Base-by-base conservation (phyloP, 2,113 vertebrate species). In the Gadus macrocephalus region DNA sequence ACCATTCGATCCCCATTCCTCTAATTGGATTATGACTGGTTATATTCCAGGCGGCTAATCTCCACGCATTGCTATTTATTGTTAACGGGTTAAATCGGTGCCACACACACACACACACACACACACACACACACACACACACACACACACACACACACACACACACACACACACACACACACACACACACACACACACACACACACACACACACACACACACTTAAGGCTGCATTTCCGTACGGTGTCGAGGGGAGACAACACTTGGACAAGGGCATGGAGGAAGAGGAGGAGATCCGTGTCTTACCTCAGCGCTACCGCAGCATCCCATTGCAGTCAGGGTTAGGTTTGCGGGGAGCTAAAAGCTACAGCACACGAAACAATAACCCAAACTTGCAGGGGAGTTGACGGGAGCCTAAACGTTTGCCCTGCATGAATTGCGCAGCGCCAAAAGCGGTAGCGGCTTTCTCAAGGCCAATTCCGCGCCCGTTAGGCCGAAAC, bases 311-410 rank as follows among this genome's bases (percentile, higher is more conserved):
- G 88, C 61, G 86, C 92, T 92, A 68, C 90, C 92, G 89, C 92
- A 91, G 91, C 92, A 92, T 92, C 92, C 92, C 92, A 93, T 93
- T 74, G 88, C 90, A 89, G 88, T 81, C 80, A 79, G 81, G 87
- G 82, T 88, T 78, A 76, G 76, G 85, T 79, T 79, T 71, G 82
- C 86, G 77, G 81, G 83, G 80, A 79, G 75, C 85, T 66, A 78
- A 79, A 73, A 73, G 85, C 85, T 69, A 78, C 81, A 81, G 78
- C 81, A 74, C 83, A 85, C 77, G 78, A 86, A 86, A 80, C 86
- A 87, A 80, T 80, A 82, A 81, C 78, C 78, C 80, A 75, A 84
- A 86, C 82, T 81, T 74, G 82, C 83, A 49, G 80, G 15, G 55
- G 15, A 17, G 55, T 73, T 75, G 81, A 80, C 78, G 79, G 71